Percentiles rank a stretch among this genome's conserved stretches.
These are phyloP conservation scores for Microhierax caerulescens DNA, from an alignment of 2,797 vertebrate species.

Conservation along the genomic window DNA sequence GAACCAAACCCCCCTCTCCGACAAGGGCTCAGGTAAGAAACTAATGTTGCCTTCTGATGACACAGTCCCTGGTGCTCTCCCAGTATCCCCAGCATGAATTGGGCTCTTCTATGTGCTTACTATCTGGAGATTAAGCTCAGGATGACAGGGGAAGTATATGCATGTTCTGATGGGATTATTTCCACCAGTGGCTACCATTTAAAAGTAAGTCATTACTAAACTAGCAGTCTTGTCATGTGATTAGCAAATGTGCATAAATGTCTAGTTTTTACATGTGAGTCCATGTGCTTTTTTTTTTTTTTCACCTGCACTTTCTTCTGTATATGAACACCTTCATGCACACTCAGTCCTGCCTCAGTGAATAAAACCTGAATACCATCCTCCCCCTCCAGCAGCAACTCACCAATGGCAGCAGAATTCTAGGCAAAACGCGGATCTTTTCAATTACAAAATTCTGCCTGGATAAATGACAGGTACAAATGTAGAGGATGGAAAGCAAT, in stretches of 20 bases:
- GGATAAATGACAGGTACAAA: not conserved
- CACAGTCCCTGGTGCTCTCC: not conserved
- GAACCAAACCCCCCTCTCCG: not conserved
- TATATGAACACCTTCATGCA: not conserved
- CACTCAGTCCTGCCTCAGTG: not conserved
- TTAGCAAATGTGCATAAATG: not conserved
- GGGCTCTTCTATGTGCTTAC: not conserved
- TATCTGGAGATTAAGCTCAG: constrained; percentile 3
- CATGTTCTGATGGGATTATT: not conserved
- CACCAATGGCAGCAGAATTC: not conserved
- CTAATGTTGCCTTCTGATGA: not conserved
- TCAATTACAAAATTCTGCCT: not conserved
- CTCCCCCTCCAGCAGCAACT: not conserved
- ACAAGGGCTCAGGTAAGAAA: not conserved
- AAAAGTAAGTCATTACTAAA: not conserved
- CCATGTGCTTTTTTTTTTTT: not conserved
- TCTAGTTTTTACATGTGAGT: not conserved
- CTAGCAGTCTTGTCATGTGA: not conserved
- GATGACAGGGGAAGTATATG: not conserved
- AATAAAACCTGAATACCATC: not conserved
- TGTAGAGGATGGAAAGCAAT: constrained; percentile 11
- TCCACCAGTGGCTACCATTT: not conserved
- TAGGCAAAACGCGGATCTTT: not conserved
- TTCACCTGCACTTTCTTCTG: not conserved
- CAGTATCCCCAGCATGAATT: not conserved